A percentile compares a stretch with the other conserved stretches of the same genome.
phyloP scores from a whole-genome alignment of 2,888 invertebrate species.

The Chalcosyrphus nemorum region DNA sequence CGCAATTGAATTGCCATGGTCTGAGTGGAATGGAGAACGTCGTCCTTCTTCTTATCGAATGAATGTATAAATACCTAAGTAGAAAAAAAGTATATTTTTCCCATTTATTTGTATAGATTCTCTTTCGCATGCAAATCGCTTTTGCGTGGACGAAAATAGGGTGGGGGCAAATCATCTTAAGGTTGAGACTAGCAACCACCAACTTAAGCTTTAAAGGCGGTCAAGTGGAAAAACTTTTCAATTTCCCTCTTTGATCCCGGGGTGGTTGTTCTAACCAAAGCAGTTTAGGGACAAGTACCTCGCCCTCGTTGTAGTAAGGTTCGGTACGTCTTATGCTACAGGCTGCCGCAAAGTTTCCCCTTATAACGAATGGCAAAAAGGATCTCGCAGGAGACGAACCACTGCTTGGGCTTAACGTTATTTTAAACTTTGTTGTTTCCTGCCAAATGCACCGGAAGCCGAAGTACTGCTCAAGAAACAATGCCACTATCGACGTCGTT shows the following conservation, averaged over 20 bases:
- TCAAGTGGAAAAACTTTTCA: conserved; percentile 72
- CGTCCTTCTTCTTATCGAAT: conserved; percentile 54
- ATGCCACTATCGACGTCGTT: conserved; percentile 28
- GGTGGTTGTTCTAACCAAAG: conserved; percentile 40
- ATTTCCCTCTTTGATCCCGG: conserved; percentile 70
- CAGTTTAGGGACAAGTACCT: conserved; percentile 33
- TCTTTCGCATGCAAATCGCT: conserved; percentile 37
- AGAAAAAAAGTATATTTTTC: conserved; percentile 25
- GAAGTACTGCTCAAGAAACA: conserved; percentile 69
- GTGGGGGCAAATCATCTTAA: conserved; percentile 32
- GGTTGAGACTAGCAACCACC: conserved; percentile 30
- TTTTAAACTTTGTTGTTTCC: conserved; percentile 66
- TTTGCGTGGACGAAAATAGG: too few relatives aligned
- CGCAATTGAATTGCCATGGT: conserved; percentile 39
- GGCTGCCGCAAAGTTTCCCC: not conserved
- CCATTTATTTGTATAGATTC: conserved; percentile 14
- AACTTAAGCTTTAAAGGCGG: conserved; percentile 62
- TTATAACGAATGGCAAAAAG: conserved; percentile 8
- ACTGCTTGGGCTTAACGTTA: conserved; percentile 45
- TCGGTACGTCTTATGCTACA: conserved; percentile 23
- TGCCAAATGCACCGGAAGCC: conserved; percentile 72
- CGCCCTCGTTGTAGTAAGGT: conserved; percentile 1
- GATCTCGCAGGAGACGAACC: conserved; percentile 38
- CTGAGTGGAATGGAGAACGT: conserved; percentile 26
- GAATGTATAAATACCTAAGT: conserved; percentile 14